Evolutionary conservation across 2,797 vertebrate species (phyloP), one percentile per base, ranked within the genome.

Genomic region (Sebastes trivittatus): DNA sequence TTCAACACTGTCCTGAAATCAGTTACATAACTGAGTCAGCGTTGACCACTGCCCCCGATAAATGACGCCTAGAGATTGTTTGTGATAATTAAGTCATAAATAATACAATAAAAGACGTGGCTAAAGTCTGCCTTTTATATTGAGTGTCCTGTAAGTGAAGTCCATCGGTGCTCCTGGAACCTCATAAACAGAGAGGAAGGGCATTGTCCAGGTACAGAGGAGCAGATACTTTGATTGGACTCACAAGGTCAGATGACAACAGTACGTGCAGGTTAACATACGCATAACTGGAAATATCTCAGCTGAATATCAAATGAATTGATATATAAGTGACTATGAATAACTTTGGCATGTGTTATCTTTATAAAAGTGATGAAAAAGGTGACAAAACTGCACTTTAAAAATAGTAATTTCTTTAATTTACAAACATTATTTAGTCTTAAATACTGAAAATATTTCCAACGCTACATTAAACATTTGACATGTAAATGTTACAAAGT

Each of bases 381-480:
- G 36, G 4, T 6, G 2, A 72, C 29, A 66, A 49, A 2, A 59
- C 11, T 16, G 7, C 11, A 22, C 3, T 80, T 92, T 89, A 89
- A 88, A 92, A 94, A 92, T 84, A 82, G 4, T 1, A 80, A 77
- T 68, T 89, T 86, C 42, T 78, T 91, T 89, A 83, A 93, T 94
- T 91, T 83, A 93, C 89, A 95, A 78, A 90, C 77, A 92, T 91
- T 80, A 70, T 61, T 65, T 63, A 38, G 49, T 84, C 75, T 92
- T 92, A 93, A 94, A 95, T 92, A 94, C 78, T 88, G 83, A 87
- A 71, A 62, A 84, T 46, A 80, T 74, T 75, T 80, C 27, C 78
- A 85, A 86, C 67, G 80, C 77, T 85, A 91, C 87, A 81, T 80
- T 60, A 59, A 46, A 80, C 65, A 72, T 74, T 70, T 71, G 27